Conservation (phyloP, 2,113 vertebrate genomes). For the Capreolus pygargus region DNA sequence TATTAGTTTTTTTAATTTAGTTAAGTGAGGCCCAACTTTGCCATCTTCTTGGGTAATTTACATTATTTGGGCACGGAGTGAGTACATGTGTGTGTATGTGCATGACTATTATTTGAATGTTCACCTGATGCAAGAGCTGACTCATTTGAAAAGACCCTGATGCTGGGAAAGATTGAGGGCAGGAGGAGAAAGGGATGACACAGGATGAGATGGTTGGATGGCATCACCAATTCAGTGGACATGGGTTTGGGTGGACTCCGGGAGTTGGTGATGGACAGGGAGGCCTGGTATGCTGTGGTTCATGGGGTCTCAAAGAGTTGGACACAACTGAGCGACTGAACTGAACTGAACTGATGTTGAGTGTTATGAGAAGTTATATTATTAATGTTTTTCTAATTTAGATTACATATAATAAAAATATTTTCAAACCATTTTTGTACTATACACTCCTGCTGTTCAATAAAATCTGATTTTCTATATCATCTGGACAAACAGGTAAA, state of each 20-base stretch:
- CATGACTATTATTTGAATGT: background rate
- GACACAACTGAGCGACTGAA: background rate
- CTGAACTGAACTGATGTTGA: background rate
- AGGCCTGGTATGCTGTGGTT: background rate
- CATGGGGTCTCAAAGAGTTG: background rate
- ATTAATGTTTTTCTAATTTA: constrained; percentile 15
- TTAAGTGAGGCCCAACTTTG: background rate
- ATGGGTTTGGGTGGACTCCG: background rate
- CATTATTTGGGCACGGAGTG: background rate
- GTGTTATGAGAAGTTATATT: background rate
- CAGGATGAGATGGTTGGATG: background rate
- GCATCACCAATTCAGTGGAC: background rate
- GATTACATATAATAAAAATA: background rate
- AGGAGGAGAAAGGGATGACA: background rate
- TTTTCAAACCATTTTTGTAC: background rate
- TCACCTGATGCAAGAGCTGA: background rate
- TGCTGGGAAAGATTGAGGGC: background rate
- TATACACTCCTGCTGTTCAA: background rate
- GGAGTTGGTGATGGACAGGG: background rate
- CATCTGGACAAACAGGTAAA: background rate
- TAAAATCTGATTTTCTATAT: background rate
- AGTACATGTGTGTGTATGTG: background rate
- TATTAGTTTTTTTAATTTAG: background rate
- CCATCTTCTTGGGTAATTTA: background rate
- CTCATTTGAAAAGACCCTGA: background rate